Base-by-base conservation (phyloP, 2,888 invertebrate species). In the Terebella lapidaria region DNA sequence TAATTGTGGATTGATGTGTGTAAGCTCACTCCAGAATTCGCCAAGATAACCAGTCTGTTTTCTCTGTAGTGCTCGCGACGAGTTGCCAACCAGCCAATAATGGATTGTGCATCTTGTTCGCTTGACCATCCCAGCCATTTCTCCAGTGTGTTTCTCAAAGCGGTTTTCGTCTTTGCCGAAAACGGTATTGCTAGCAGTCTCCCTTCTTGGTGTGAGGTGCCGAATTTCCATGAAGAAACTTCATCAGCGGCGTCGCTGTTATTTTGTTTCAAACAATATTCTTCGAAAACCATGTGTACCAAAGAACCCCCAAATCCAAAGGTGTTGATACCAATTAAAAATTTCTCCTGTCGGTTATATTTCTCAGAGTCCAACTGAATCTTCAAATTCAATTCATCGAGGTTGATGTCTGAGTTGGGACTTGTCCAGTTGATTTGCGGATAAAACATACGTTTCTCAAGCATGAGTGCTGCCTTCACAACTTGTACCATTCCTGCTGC, bases 301-400 rank as follows among this genome's bases (percentile, higher is more conserved):
- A 61, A 52, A 1, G 65, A 54, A 24, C 65, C 65, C 10, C 65
- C 61, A 49, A 65, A 65, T 15, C 65, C 65, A 49, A 63, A 65
- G 2, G 60, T 59, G 46, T 59, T 61, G n/a, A 63, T 53, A 5
- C 63, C 63, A 24, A 61, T 59, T 26, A 56, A 35, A n/a, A 47
- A 35, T 4, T 57, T 54, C 29, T 56, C 57, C 20, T 55, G 29
- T 54, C 55, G 30, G 47, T 46, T 20, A 42, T 59, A 60, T 24
- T 28, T 42, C 28, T 49, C 55, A 1, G 53, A 18, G 49, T 59
- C 25, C n/a, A 46, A n/a, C 35, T 35, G 62, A 5, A 64, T 57
- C 3, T 53, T 46, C n/a, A 64, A 54, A 26, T 62, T 60, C 28
- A 46, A 35, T 0, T 30, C 35, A 4, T 64, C 30, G 1, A 46